These are phyloP conservation scores for Plectus sambesii DNA, from an alignment of 1,140 invertebrate genomes.

Conservation along the genomic window DNA sequence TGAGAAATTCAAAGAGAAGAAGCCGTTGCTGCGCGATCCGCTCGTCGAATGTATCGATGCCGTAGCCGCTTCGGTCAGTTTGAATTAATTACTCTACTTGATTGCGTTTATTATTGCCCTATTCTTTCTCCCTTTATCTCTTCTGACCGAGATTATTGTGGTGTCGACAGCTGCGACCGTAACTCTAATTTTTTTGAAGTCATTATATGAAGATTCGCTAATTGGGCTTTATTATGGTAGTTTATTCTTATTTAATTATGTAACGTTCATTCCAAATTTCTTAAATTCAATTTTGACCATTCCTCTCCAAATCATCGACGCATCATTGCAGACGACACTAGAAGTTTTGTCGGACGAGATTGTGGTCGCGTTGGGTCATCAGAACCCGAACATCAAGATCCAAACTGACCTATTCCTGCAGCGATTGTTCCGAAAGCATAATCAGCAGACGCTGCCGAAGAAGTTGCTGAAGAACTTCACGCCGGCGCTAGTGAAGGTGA, in stretches of 20 bases:
- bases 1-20: conserved; percentile 97
- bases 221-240: too few species aligned
- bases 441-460: conserved; percentile 63
- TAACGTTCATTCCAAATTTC: conserved; percentile 25
- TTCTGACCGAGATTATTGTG: too few species aligned
- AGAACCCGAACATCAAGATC: conserved; percentile 84
- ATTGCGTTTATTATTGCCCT: too few species aligned
- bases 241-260: too few species aligned
- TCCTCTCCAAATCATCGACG: background rate
- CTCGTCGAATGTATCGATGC: conserved; percentile 73
- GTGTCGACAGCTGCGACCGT: too few species aligned
- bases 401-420: conserved; percentile 79
- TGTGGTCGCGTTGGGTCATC: conserved; percentile 69
- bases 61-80: conserved; percentile 53
- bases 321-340: conserved; percentile 59
- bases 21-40: conserved; percentile 58
- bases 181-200: too few species aligned
- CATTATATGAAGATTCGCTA: too few species aligned
- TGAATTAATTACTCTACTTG: too few species aligned
- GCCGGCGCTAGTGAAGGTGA: conserved; percentile 62
- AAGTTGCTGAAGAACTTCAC: conserved; percentile 77
- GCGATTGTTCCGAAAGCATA: conserved; percentile 56
- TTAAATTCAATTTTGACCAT: conserved; percentile 55
- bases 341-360: conserved; percentile 77
- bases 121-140: too few species aligned